These are phyloP conservation scores for Microplitis demolitor DNA, from an alignment of 1,140 invertebrate species.

Conservation along the genomic window DNA sequence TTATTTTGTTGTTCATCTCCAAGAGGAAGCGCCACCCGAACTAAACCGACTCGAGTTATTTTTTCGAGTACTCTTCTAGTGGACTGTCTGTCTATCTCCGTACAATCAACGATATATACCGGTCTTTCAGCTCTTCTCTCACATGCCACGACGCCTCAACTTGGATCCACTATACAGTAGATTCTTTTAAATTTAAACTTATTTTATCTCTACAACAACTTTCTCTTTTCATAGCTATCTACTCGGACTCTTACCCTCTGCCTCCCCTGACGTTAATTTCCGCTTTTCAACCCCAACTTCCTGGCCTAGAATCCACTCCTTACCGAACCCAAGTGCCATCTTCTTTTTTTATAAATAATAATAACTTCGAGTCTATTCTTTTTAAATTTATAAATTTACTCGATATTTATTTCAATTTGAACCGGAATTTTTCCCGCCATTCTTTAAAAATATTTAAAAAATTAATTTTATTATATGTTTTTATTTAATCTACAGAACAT, in stretches of 20 bases:
- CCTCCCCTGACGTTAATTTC: constrained; percentile 16
- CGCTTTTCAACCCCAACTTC: constrained; percentile 16
- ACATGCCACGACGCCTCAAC: neutral
- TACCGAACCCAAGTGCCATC: neutral
- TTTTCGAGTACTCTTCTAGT: constrained; percentile 5
- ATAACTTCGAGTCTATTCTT: too few species aligned
- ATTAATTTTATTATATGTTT: too few species aligned
- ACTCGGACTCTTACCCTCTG: neutral
- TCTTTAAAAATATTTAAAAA: too few species aligned
- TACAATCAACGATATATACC: constrained; percentile 7
- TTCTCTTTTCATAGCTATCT: neutral
- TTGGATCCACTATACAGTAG: too few species aligned
- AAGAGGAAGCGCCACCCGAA: neutral
- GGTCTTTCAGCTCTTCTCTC: neutral
- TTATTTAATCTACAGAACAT: too few species aligned
- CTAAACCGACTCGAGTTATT: constrained; percentile 14
- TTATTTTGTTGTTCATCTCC: neutral
- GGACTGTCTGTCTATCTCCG: constrained; percentile 10
- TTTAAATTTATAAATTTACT: too few species aligned
- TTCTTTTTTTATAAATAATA: neutral
- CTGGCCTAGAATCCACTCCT: constrained; percentile 3
- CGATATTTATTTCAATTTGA: too few species aligned
- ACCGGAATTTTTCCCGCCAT: too few species aligned
- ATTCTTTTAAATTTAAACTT: neutral
- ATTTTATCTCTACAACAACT: neutral